Evolutionary conservation across 2,888 invertebrate genomes (phyloP), one percentile per base, ranked within the genome.

Genomic region (Tinea pellionella): DNA sequence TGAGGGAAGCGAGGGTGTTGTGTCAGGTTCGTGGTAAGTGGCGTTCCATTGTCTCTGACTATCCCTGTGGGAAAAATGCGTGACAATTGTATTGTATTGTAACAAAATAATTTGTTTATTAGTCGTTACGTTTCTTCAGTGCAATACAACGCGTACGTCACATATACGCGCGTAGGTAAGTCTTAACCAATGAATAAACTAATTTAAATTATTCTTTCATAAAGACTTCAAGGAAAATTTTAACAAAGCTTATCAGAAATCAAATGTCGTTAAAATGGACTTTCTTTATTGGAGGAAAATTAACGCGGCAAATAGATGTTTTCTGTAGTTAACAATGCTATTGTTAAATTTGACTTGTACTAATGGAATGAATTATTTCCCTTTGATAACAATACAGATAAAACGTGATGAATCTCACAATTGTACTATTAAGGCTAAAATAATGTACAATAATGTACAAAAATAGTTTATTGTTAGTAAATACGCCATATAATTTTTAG

Each of bases 231-330:
- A 47, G 47, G 29, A 24, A 55, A 24, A 55, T 55, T 55, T n/a
- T 8, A 55, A 55, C 19, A 55, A 55, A 16, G 55, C 55, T 55
- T 55, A 55, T 55, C 55, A 55, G 19, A 19, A 55, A 55, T 55
- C 55, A 24, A 55, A 11, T 19, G 55, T 24, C 55, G 55, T n/a
- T 55, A n/a, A 55, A 55, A 55, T 55, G 29, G 55, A 55, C 16
- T 55, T 24, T 29, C 55, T 55, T 55, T 55, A 55, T 55, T 55
- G 55, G 55, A 55, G 24, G 2, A 19, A 55, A 55, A 55, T 55
- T 29, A 55, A 55, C 19, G 55, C 55, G 29, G 24, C 19, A 55
- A 55, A 55, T 55, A 55, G 55, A 55, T 55, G 29, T 55, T 55
- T 55, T 55, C 55, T 55, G 24, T 55, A 24, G 55, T 55, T 55